These are phyloP conservation scores for Pediacus dermestoides DNA, from an alignment of 2,888 invertebrate genomes.

Conservation along the genomic window DNA sequence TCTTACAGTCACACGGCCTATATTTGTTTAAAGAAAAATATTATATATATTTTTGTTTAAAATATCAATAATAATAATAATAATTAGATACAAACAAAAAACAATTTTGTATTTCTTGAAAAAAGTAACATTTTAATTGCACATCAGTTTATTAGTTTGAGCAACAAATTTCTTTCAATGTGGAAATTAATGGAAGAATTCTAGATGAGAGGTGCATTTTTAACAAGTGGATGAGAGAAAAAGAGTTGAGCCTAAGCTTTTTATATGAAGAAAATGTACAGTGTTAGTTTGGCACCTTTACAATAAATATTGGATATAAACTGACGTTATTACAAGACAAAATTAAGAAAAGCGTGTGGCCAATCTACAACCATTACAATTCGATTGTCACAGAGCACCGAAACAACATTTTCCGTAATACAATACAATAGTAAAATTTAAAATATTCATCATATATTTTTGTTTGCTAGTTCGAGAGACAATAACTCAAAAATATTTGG, in stretches of 20 bases:
- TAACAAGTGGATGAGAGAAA: constrained; percentile 38
- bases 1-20: constrained; percentile 51
- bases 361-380: constrained; percentile 8
- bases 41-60: constrained; percentile 24
- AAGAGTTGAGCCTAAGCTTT: too few species aligned
- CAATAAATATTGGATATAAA: too few species aligned
- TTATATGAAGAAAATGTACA: too few species aligned
- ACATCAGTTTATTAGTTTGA: constrained; percentile 30
- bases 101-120: constrained; percentile 12
- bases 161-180: constrained; percentile 26
- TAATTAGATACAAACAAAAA: constrained; percentile 18
- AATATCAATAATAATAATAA: constrained; percentile 20
- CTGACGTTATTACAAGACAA: constrained; percentile 14
- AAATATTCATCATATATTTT: constrained; percentile 1
- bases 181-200: constrained; percentile 17
- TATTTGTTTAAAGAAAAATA: too few species aligned
- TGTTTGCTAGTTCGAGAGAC: constrained; percentile 14
- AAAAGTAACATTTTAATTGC: constrained; percentile 25
- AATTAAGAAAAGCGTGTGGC: constrained; percentile 8
- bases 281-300: too few species aligned
- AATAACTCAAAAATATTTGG: constrained; percentile 18
- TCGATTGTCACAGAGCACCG: constrained; percentile 31
- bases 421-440: constrained; percentile 13
- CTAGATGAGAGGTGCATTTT: constrained; percentile 32
- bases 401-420: constrained; percentile 14